Conservation (phyloP, 2,113 vertebrate genomes). For the pig (Sus scrofa) region T2T-Sscrofa CM000827.6:54985501-54986000, state of each 20-base stretch:
- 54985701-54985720: conserved; percentile 16
- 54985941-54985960: not conserved
- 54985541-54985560: conserved; percentile 39
- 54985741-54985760: conserved; percentile 16
- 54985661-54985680: not conserved
- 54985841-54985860: not conserved
- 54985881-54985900: conserved; percentile 20
- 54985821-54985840: conserved; percentile 26
- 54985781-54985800: no score
- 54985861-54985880: conserved; percentile 35
- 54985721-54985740: conserved; percentile 19
- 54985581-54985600: conserved; percentile 13
- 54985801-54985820: conserved; percentile 31
- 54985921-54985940: not conserved
- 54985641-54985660: not conserved
- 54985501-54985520: not conserved
- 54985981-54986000: conserved; percentile 81
- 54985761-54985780: not conserved
- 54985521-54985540: not conserved
- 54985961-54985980: not conserved
- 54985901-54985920: not conserved
- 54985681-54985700: conserved; percentile 44
- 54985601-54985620: not conserved
- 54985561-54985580: not conserved
- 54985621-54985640: not conserved